A percentile compares a stretch with the other conserved stretches of the same genome.
Conservation (phyloP, 1,140 invertebrate genomes). For the Drosophila carrolli region DNA sequence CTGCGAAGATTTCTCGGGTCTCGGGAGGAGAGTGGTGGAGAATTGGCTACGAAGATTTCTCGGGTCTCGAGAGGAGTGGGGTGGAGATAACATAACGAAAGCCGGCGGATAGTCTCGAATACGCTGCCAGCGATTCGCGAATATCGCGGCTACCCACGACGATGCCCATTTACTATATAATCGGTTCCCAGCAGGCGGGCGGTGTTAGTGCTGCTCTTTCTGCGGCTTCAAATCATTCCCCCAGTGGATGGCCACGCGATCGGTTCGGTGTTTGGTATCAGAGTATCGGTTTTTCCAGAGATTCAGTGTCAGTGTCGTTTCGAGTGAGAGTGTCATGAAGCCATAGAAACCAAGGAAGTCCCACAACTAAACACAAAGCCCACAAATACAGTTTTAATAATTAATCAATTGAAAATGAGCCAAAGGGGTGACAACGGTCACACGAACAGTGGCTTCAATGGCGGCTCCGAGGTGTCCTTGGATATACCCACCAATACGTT, state of each 20-base stretch:
- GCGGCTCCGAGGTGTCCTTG: slow-evolving; percentile 71
- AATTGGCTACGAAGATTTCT: slow-evolving; percentile 4
- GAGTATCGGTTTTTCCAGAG: slow-evolving; percentile 16
- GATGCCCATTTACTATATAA: slow-evolving; percentile 66
- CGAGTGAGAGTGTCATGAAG: slow-evolving; percentile 62
- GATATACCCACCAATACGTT: slow-evolving; percentile 77
- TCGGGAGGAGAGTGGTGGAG: slow-evolving; percentile 10
- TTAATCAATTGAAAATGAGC: slow-evolving; percentile 17
- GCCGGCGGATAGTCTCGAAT: slow-evolving; percentile 74
- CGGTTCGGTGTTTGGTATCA: slow-evolving; percentile 10
- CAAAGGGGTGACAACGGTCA: slow-evolving; percentile 56
- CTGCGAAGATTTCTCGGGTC: slow-evolving; percentile 4
- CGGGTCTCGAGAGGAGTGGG: slow-evolving; percentile 2
- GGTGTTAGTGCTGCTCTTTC: slow-evolving; percentile 54
- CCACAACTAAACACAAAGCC: slow-evolving; percentile 9
- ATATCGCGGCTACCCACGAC: slow-evolving; percentile 40
- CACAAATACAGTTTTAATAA: not conserved
- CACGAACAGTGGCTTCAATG: slow-evolving; percentile 60
- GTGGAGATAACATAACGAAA: slow-evolving; percentile 59
- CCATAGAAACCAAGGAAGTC: slow-evolving; percentile 43
- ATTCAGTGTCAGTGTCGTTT: slow-evolving; percentile 5
- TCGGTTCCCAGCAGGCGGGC: slow-evolving; percentile 67
- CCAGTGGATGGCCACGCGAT: slow-evolving; percentile 56
- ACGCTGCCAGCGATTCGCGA: slow-evolving; percentile 49
- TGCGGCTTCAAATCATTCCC: slow-evolving; percentile 63